Percentiles rank a stretch among this genome's conserved stretches.
Conservation (phyloP, 2,113 vertebrate genomes). For the Laticauda laticaudata region DNA sequence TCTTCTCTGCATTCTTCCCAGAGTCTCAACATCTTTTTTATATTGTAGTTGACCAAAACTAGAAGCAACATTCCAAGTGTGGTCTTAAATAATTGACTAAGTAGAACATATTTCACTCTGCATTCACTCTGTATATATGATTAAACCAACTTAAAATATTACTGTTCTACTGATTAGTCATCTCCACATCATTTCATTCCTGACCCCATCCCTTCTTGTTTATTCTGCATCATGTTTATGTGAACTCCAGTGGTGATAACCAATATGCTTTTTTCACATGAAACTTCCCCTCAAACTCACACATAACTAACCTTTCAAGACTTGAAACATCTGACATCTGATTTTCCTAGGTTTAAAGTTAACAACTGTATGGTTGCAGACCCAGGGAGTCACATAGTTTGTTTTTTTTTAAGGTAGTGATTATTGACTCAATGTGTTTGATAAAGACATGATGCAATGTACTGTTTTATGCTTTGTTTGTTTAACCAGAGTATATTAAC, state of each 20-base stretch:
- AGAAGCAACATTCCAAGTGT: not conserved
- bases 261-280: not conserved
- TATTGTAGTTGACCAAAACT: not conserved
- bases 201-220: not conserved
- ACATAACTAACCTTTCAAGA: not conserved
- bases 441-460: not conserved
- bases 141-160: not conserved
- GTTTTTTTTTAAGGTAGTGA: not conserved
- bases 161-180: not conserved
- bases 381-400: not conserved
- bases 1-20: not conserved
- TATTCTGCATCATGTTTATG: not conserved
- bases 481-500: not conserved
- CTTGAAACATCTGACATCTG: not conserved
- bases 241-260: not conserved
- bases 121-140: not conserved
- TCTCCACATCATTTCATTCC: not conserved
- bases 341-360: not conserved
- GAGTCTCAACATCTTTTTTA: not conserved
- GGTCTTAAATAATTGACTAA: not conserved
- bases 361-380: not conserved
- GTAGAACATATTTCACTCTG: not conserved
- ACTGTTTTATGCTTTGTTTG: not conserved
- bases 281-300: not conserved
- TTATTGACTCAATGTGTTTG: not conserved